Evolutionary conservation across 2,113 vertebrate species (phyloP).

Genomic region (Megaceryle maxima): DNA sequence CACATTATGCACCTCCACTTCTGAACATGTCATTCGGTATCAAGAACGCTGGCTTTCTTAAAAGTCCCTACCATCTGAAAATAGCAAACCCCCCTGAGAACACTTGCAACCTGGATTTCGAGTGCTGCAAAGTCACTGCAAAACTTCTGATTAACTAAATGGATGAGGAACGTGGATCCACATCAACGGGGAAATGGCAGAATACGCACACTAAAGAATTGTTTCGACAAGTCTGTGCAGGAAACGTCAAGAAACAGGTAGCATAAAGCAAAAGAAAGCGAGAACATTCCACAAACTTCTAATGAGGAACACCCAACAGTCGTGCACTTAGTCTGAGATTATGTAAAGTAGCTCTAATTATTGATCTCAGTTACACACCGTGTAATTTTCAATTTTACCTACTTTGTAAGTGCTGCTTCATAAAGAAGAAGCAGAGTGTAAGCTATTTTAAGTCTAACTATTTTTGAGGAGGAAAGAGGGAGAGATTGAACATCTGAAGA

Average conservation of each 20-base stretch:
- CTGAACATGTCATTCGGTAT: slow-evolving; percentile 19
- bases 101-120: neutral
- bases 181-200: neutral
- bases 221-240: neutral
- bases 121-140: neutral
- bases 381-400: neutral
- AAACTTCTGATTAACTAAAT: neutral
- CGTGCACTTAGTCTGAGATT: neutral
- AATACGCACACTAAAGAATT: neutral
- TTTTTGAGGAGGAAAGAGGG: neutral
- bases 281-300: neutral
- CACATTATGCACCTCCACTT: slow-evolving; percentile 54
- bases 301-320: neutral
- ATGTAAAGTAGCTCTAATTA: slow-evolving; percentile 16
- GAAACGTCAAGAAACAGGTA: neutral
- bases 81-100: neutral
- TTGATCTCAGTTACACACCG: neutral
- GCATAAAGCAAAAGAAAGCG: neutral
- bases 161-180: neutral
- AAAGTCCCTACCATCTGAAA: slow-evolving; percentile 18
- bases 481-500: neutral
- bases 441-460: neutral
- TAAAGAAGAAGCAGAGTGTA: neutral
- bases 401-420: neutral
- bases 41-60: slow-evolving; percentile 14